phyloP scores from a whole-genome alignment of 2,888 invertebrate genomes.

The Coelopa pilipes region DNA sequence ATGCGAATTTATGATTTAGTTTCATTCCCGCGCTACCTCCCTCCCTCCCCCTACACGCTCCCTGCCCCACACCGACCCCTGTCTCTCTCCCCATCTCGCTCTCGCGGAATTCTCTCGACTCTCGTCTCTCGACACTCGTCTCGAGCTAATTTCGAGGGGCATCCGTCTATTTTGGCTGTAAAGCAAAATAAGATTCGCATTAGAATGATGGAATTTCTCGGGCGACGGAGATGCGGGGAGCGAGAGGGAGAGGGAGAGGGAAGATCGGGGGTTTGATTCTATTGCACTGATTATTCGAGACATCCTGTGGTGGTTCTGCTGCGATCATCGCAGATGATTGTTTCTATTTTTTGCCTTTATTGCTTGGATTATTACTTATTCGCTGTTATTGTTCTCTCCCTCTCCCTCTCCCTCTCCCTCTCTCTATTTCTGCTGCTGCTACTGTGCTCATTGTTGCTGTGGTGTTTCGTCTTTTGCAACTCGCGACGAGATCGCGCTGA shows the following conservation, averaged over 20 bases:
- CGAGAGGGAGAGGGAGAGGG: background rate
- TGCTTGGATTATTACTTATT: background rate
- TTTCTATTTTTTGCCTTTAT: background rate
- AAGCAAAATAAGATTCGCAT: too few relatives aligned
- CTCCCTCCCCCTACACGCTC: too few relatives aligned
- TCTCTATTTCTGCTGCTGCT: too few relatives aligned
- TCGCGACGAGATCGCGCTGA: too few relatives aligned
- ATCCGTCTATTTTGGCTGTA: too few relatives aligned
- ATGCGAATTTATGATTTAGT: constrained; percentile 37
- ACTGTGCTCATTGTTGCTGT: background rate
- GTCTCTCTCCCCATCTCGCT: too few relatives aligned
- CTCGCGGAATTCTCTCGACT: constrained; percentile 26
- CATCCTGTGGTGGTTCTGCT: constrained; percentile 29
- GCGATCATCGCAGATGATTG: background rate
- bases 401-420: too few relatives aligned
- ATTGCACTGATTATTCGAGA: constrained; percentile 33
- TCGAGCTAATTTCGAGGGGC: constrained; percentile 26
- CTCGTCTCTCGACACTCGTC: constrained; percentile 14
- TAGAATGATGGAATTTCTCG: background rate
- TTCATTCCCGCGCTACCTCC: constrained; percentile 21
- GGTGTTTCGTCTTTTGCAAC: background rate
- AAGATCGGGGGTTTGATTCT: constrained; percentile 21
- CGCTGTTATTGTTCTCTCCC: background rate
- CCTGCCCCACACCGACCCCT: background rate
- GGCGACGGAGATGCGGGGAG: background rate